These are phyloP conservation scores for Eupithecia insigniata DNA, from an alignment of 2,888 invertebrate genomes.

Conservation along the genomic window DNA sequence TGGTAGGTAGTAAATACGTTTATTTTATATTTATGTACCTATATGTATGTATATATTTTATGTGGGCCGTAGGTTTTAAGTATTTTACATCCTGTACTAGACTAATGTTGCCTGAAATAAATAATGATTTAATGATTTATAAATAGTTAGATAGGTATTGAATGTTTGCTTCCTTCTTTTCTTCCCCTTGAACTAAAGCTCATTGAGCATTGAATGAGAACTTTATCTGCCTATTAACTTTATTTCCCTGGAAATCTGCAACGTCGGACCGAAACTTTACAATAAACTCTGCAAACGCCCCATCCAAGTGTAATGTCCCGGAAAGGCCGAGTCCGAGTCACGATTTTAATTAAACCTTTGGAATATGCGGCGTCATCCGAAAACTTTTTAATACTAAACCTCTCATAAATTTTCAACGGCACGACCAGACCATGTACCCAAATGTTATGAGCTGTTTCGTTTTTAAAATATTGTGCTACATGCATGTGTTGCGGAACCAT, in stretches of 20 bases:
- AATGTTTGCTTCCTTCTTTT: neutral
- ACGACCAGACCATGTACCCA: neutral
- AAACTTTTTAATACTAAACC: slow-evolving; percentile 4
- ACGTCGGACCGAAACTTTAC: neutral
- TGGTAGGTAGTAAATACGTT: too few relatives aligned
- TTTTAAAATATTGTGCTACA: neutral
- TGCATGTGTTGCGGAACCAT: neutral
- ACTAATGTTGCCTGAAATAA: too few relatives aligned
- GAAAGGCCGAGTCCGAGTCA: neutral
- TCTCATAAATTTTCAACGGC: neutral
- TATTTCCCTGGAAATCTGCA: neutral
- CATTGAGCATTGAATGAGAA: neutral
- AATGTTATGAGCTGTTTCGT: neutral
- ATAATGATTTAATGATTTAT: too few relatives aligned
- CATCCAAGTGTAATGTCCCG: neutral
- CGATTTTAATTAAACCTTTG: slow-evolving; percentile 10
- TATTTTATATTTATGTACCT: too few relatives aligned
- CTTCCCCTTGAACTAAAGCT: neutral
- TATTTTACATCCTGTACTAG: too few relatives aligned
- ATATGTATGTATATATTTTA: too few relatives aligned
- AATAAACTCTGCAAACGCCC: neutral
- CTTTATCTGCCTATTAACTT: neutral
- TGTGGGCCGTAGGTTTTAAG: too few relatives aligned
- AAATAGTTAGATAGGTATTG: neutral
- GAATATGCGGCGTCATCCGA: neutral